Base-by-base conservation (phyloP, 2,113 vertebrate species). In the Puffinus mauretanicus region DNA sequence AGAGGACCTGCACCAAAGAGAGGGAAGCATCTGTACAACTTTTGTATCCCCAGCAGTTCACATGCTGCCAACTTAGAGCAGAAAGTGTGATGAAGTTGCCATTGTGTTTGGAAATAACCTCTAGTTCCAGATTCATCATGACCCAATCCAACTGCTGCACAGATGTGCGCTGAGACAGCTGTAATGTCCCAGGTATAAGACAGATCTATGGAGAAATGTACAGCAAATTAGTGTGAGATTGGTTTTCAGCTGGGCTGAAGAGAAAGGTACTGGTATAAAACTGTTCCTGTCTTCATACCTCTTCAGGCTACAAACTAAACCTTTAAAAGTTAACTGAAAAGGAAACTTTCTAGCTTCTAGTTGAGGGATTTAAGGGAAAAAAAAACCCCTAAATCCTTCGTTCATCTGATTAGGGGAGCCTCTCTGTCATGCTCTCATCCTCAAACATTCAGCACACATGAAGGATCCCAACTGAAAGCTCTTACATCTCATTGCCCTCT, bases 91-190 rank as follows among this genome's bases (percentile, higher is more conserved):
- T 15, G 60, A 66, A 36, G 21, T 30, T 73, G 13, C 4, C 40
- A 19, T 6, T 18, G 6, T 36, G 8, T 34, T 82, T 88, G 38
- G 29, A 92, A 85, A 69, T 34, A 30, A 13, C 4, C 4, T 54
- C 30, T 32, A 5, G 5, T 71, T 86, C 17, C 36, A 78, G 24
- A 12, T 29, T 55, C 12, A 9, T 21, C 13, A 24, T 24, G 6
- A 54, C 3, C 4, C 13, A 44, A 0, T 22, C 29, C 16, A 76
- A 16, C 11, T 60, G 51, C 6, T 5, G 2, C n/a, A 85, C 4
- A 19, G 21, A 7, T 18, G 11, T 66, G 32, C 3, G 0, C 29
- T 64, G 18, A 47, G 66, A 30, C 21, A 60, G 5, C 7, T 70
- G 21, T 15, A 13, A 8, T 15, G 7, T 42, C 24, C 18, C 34